Base-by-base conservation (phyloP, 2,888 invertebrate genomes). In the Macrophya annulata region DNA sequence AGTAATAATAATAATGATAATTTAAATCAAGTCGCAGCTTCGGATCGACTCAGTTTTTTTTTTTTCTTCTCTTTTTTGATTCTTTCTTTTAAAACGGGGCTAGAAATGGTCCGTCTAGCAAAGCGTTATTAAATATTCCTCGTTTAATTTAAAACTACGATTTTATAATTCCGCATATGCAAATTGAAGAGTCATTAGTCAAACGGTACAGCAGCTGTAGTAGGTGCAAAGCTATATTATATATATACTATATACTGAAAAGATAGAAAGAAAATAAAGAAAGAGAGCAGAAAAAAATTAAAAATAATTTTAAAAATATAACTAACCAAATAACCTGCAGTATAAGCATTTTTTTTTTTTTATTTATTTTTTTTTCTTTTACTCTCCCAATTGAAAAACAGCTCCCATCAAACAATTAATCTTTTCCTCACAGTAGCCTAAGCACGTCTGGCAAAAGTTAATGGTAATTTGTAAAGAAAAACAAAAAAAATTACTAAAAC, bases 101-200 rank as follows among this genome's bases (percentile, higher is more conserved):
- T n/a, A 21, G 45, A n/a, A 74, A 45, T 74, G 59, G 21, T 59
- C 21, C 59, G 21, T 59, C 59, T 21, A 3, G 9, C n/a, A 25
- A 68, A 15, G 37, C 68, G 68, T 37, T 43, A 76, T 76, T 21
- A 76, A 76, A 25, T 45, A 55, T 55, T 55, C 3, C 48, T 55
- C 77, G 55, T 77, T 77, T 68, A 48, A 51, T 77, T 77, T 51
- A 5, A n/a, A 12, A 51, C 21, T 74, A 10, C 17, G 15, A 51
- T 77, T 77, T 51, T 48, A 31, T 31, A 51, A 51, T 77, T 77
- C 31, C 45, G n/a, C 77, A 77, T 77, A 77, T 77, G 31, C 25
- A 77, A 77, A 51, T 77, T 48, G 77, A 15, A 77, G 77, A 77
- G 77, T 48, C 77, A 77, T 77, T 77, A 77, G 51, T 55, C 25